Evolutionary conservation across 2,888 invertebrate genomes (phyloP), one percentile per base, ranked within the genome.

Genomic region (Nomada ferruginata): DNA sequence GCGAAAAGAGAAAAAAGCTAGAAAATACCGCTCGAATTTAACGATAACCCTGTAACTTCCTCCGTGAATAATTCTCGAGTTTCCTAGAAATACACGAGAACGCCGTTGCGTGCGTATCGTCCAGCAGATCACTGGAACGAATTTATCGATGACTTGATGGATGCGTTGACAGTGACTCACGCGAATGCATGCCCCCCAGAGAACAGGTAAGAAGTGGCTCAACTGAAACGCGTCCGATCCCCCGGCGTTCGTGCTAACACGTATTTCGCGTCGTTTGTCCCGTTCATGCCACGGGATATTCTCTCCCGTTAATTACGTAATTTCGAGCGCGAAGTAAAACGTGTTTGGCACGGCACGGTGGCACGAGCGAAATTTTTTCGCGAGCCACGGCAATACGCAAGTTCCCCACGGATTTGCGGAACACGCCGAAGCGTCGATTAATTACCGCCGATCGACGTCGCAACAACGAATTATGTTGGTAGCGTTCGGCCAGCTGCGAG

Each of bases 111-210:
- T 7, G 23, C 18, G 55, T 20, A 50, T 20, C 18, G 18, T 44
- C n/a, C 55, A 76, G 60, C 26, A 65, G 57, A 47, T 26, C 66
- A 65, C 7, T 36, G 36, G 50, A 73, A 70, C 13, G 59, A 73
- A 55, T 75, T 76, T 79, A 44, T 73, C 73, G 85, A 81, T 60
- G 70, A 72, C 65, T 79, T 72, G 77, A 69, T 74, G 69, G 77
- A 68, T 77, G 68, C 82, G 75, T 82, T 91, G 91, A 91, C 91
- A 92, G 89, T 92, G 92, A 92, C 89, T 91, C 91, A 92, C 86
- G 85, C 90, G 89, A 87, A 89, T 90, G 90, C 91, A 88, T 90
- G 90, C 79, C 85, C 73, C 75, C 36, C 75, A 15, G 47, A 15
- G 79, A 78, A 76, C 79, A 69, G 60, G 73, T 64, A 73, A 75